Conservation (phyloP, 2,888 invertebrate genomes). For the Drosophila barbarae region DNA sequence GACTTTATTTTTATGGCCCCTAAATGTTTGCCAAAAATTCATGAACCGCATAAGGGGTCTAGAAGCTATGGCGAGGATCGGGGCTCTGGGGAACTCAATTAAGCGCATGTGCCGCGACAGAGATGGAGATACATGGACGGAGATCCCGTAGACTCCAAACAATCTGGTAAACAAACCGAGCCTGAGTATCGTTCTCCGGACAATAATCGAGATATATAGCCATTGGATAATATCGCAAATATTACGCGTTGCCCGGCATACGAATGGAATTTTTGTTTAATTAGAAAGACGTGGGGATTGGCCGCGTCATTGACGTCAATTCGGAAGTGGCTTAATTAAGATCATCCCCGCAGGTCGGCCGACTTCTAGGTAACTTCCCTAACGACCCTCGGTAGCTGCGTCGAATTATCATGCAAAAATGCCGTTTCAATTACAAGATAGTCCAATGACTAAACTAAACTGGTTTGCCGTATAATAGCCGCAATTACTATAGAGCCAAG, state of each 20-base stretch:
- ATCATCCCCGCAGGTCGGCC: slow-evolving; percentile 16
- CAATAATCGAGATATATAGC: slow-evolving; percentile 30
- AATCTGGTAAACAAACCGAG: slow-evolving; percentile 18
- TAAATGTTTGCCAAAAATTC: slow-evolving; percentile 49
- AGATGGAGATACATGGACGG: slow-evolving; percentile 9
- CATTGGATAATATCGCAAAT: slow-evolving; percentile 19
- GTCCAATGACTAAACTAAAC: slow-evolving; percentile 34
- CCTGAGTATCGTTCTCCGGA: slow-evolving; percentile 19
- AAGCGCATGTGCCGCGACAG: slow-evolving; percentile 29
- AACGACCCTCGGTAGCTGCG: slow-evolving; percentile 43
- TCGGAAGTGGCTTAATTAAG: slow-evolving; percentile 30
- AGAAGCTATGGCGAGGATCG: slow-evolving; percentile 8
- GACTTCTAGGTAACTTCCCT: slow-evolving; percentile 12
- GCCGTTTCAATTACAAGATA: slow-evolving; percentile 60
- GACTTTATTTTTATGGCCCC: slow-evolving; percentile 45
- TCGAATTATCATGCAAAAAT: slow-evolving; percentile 70
- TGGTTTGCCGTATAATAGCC: slow-evolving; percentile 47
- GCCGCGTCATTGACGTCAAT: slow-evolving; percentile 40
- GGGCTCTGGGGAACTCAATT: slow-evolving; percentile 12
- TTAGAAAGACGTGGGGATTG: slow-evolving; percentile 15
- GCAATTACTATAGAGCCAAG: slow-evolving; percentile 54
- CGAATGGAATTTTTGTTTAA: slow-evolving; percentile 27
- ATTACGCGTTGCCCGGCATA: slow-evolving; percentile 22
- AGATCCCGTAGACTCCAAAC: neutral
- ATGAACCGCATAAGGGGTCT: slow-evolving; percentile 14